Base-by-base conservation (phyloP, 2,888 invertebrate species). In the Cerastis leucographa region DNA sequence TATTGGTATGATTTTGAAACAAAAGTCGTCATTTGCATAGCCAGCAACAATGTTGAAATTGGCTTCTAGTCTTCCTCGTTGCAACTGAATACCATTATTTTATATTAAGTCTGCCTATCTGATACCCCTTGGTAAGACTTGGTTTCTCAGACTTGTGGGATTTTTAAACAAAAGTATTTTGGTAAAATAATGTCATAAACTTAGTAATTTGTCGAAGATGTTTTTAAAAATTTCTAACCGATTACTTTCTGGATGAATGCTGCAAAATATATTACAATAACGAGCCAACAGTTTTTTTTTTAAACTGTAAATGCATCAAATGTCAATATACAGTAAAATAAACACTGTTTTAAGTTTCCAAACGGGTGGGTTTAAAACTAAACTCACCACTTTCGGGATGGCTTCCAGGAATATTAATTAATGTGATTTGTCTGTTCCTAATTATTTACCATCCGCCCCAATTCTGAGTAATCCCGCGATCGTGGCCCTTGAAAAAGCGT, bases 171-270 rank as follows among this genome's bases (percentile, higher is more conserved):
- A 62, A 11, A 56, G 25, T 72, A 12, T 51, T 66, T 44, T 35
- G 0, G 44, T 22, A 25, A 54, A 64, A 42, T 25, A n/a, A 35
- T 54, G 51, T 61, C 29, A 11, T 35, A 44, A 67, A 62, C 46
- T 62, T 51, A 44, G 17, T 56, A 14, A 78, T 81, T 19, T 54
- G 8, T 76, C 51, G 22, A 46, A 42, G 14, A 22, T 12, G 4
- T 40, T 61, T 44, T 12, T 22, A 14, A 40, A 0, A 61, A n/a
- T 40, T 67, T 46, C n/a, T 67, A 82, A 51, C 66, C 8, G 76
- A 81, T 75, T 51, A 64, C 54, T 35, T 54, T 44, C 12, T 80
- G 40, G 4, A 8, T 19, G 7, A 22, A 49, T 14, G 44, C 0
- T 19, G 6, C 4, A 40, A 62, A 56, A 22, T 0, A 22, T 11